Conservation (phyloP, 1,140 invertebrate species). For the Drosophila persimilis region DNA sequence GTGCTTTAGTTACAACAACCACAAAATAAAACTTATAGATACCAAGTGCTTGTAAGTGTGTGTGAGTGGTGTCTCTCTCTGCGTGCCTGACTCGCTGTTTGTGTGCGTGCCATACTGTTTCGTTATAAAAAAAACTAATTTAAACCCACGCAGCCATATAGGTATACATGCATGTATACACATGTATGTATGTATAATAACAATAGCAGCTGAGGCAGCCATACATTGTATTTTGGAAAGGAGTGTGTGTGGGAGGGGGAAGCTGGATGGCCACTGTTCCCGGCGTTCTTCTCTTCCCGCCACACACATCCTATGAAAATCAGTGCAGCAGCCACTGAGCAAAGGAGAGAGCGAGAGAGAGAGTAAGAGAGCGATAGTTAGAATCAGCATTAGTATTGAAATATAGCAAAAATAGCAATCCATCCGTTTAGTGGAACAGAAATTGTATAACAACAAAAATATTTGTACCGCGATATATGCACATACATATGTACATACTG, state of each 20-base stretch:
- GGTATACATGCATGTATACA: constrained; percentile 22
- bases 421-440: constrained; percentile 30
- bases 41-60: constrained; percentile 53
- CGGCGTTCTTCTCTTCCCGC: constrained; percentile 8
- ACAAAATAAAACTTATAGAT: constrained; percentile 64
- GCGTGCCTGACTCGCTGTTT: background rate
- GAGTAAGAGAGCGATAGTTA: constrained; percentile 54
- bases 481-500: background rate
- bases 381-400: constrained; percentile 51
- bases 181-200: constrained; percentile 39
- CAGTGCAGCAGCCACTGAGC: constrained; percentile 41
- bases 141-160: constrained; percentile 13
- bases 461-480: constrained; percentile 24
- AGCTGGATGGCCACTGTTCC: constrained; percentile 4
- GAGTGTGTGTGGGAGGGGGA: constrained; percentile 41
- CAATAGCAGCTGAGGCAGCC: constrained; percentile 45
- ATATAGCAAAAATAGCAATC: constrained; percentile 39
- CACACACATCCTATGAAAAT: constrained; percentile 41
- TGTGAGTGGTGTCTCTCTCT: constrained; percentile 10
- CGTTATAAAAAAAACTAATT: constrained; percentile 29
- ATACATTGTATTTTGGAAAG: constrained; percentile 51
- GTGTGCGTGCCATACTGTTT: constrained; percentile 27
- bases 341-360: constrained; percentile 6
- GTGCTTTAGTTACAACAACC: constrained; percentile 65
- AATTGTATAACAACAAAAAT: constrained; percentile 67